These are phyloP conservation scores for Hippolais icterina DNA, from an alignment of 2,113 vertebrate genomes.

Conservation along the genomic window DNA sequence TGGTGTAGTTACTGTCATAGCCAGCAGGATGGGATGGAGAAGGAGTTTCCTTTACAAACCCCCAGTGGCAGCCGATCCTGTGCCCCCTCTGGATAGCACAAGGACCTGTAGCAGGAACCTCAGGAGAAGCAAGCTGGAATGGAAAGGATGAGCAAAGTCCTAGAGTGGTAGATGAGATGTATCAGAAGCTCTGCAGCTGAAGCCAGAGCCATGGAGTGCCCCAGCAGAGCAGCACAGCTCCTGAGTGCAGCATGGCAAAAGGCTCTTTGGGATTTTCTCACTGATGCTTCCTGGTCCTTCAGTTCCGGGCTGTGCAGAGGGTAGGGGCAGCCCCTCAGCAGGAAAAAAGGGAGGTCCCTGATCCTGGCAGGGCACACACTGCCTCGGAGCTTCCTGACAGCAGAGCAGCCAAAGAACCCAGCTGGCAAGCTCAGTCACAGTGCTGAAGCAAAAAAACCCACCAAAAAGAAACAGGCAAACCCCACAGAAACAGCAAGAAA, in stretches of 20 bases:
- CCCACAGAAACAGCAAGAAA: not conserved
- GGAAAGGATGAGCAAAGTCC: too few relatives aligned
- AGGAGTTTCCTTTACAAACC: not conserved
- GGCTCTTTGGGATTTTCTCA: not conserved
- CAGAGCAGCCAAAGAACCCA: too few relatives aligned
- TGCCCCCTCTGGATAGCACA: not conserved
- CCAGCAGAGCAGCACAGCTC: too few relatives aligned
- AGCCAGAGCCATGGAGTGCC: not conserved
- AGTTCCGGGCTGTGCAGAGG: not conserved
- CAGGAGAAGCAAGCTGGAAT: not conserved
- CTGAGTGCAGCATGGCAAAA: not conserved
- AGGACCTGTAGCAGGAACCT: not conserved
- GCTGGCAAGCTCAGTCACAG: not conserved
- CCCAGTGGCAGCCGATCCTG: too few relatives aligned
- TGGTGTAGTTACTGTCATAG: not conserved
- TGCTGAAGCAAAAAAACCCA: too few relatives aligned
- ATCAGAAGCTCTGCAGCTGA: not conserved
- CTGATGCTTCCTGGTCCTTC: too few relatives aligned
- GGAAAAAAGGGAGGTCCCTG: not conserved
- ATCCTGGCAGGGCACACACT: too few relatives aligned
- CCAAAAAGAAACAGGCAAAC: not conserved
- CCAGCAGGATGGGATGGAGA: accelerated
- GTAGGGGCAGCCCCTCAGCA: not conserved
- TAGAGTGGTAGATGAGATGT: not conserved
- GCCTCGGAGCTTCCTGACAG: not conserved